Evolutionary conservation across 2,888 invertebrate genomes (phyloP), one percentile per base, ranked within the genome.

Genomic region (Drosophila yooni): DNA sequence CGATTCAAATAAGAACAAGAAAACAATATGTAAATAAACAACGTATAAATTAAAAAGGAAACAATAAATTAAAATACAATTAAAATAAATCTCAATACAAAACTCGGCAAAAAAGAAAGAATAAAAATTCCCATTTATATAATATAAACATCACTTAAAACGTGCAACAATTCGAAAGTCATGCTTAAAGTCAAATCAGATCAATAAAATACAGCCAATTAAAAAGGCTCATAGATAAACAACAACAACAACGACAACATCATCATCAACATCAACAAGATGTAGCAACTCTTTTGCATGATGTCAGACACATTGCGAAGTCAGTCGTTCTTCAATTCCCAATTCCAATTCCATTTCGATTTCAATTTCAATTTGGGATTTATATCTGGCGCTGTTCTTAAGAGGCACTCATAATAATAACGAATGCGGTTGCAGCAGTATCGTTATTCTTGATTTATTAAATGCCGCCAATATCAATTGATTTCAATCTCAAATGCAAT

Each of bases 401-500:
- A 51, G 51, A 51, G 51, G 53, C 57, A 38, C 48, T 60, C 58
- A 38, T 38, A 38, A 56, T 56, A 38, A 56, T 46, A 46, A 65
- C 82, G 70, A 79, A 79, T 79, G 67, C 65, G 62, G 13, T 54
- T 66, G 54, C 36, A 15, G 67, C 71, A 83, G 51, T 69, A 83
- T 76, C 82, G 82, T 74, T 79, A 68, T 62, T 57, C 75, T 71
- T 87, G 85, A 88, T 85, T 89, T 80, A 73, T 88, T 73, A 75
- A 90, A 76, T 77, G 89, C 87, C 83, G 89, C 79, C 81, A 67
- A 38, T 76, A 74, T 74, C 80, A 90, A 90, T 88, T 90, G 89
- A 89, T 86, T 83, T 89, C 89, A 88, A 90, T 90, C 87, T 89
- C 33, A 48, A 56, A 69, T 62, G 85, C 88, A 87, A 87, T 90